These are phyloP conservation scores for Corvus cornix DNA, from an alignment of 2,113 vertebrate genomes.

Conservation along the genomic window DNA sequence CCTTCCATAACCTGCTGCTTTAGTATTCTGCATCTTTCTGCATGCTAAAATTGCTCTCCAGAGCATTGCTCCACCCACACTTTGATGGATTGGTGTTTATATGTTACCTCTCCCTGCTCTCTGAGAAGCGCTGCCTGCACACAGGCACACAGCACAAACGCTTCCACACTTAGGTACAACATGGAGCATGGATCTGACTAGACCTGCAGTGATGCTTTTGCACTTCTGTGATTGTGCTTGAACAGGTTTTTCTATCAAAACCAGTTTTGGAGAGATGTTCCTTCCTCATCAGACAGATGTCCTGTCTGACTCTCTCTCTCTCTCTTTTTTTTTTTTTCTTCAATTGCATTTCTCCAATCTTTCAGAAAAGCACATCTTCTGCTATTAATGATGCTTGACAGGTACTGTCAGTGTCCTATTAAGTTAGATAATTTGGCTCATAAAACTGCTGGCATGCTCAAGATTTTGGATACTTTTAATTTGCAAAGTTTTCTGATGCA, in stretches of 20 bases:
- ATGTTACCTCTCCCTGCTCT: not conserved
- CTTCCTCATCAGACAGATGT: not conserved
- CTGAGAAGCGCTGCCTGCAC: not conserved
- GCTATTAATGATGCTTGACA: not conserved
- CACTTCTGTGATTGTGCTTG: not conserved
- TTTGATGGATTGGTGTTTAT: constrained; percentile 41
- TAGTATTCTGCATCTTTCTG: constrained; percentile 21
- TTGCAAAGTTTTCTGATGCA: not conserved
- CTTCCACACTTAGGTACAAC: not conserved
- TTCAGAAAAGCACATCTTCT: not conserved
- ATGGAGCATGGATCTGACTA: not conserved
- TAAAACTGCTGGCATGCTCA: not conserved
- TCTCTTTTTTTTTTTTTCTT: too few species aligned
- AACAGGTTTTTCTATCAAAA: not conserved
- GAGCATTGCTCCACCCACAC: constrained; percentile 49
- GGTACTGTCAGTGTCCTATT: not conserved
- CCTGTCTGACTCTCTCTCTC: not conserved
- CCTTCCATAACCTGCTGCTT: not conserved
- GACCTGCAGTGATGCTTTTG: not conserved
- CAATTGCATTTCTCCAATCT: not conserved
- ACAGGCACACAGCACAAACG: not conserved
- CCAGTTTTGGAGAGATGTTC: not conserved
- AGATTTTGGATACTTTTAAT: not conserved
- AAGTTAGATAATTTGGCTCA: not conserved
- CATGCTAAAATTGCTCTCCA: constrained; percentile 37